Conservation (phyloP, 2,888 invertebrate species). For the Oscheius myriophilus region DNA sequence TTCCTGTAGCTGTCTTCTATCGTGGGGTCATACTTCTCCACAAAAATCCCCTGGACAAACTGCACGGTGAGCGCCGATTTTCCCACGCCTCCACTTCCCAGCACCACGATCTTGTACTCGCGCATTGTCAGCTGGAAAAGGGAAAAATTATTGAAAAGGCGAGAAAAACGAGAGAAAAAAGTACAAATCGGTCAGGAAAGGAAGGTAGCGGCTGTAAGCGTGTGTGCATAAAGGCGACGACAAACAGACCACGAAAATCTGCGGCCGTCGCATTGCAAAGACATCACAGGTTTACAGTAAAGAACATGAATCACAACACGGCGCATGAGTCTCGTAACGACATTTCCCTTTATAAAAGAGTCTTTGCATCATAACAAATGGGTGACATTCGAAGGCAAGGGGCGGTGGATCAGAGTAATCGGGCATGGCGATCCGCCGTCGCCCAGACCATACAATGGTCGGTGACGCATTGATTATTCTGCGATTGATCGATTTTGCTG, state of each 20-base stretch:
- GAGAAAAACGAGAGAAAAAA: not conserved
- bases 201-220: too few species aligned
- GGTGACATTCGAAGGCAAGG: too few species aligned
- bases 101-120: conserved; percentile 99
- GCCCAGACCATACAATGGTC: conserved; percentile 1
- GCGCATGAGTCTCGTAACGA: too few species aligned
- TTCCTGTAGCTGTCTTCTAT: conserved; percentile 99
- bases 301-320: too few species aligned
- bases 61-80: conserved; percentile 97
- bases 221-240: not conserved
- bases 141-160: not conserved
- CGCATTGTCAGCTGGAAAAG: conserved; percentile 73
- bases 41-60: conserved; percentile 98
- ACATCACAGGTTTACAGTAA: not conserved
- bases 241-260: not conserved
- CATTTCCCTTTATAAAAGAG: too few species aligned
- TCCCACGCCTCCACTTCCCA: conserved; percentile 99
- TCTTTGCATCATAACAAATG: too few species aligned
- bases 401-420: not conserved
- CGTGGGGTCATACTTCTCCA: conserved; percentile 99
- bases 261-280: not conserved
- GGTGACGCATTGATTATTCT: conserved; percentile 2
- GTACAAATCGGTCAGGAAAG: too few species aligned
- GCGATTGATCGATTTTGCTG: conserved; percentile 5
- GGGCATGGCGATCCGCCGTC: conserved; percentile 6